These are phyloP conservation scores for Artibeus lituratus DNA, from an alignment of 2,797 vertebrate species.

Conservation along the genomic window DNA sequence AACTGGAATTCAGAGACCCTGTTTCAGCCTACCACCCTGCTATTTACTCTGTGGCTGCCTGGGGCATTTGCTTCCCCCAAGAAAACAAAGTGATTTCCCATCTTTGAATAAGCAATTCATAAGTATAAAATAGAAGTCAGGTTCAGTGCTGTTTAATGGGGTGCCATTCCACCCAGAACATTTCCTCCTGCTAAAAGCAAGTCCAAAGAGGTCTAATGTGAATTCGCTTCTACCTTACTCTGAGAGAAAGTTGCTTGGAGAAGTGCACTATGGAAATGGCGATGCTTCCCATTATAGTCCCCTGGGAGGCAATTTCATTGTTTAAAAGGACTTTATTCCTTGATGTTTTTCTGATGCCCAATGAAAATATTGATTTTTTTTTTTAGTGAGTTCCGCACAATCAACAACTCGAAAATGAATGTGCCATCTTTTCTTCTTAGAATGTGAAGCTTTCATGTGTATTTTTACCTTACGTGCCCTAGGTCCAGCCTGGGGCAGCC, in stretches of 20 bases:
- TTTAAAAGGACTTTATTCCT: slow-evolving; percentile 30
- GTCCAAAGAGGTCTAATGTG: background rate
- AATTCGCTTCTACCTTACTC: background rate
- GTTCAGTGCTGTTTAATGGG: background rate
- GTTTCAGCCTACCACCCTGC: background rate
- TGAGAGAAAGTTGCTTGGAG: background rate
- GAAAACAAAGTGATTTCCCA: background rate
- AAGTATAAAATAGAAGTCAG: slow-evolving; percentile 4
- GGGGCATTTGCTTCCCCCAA: background rate
- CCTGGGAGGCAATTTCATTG: background rate
- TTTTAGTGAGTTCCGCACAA: background rate
- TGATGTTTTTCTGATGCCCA: background rate
- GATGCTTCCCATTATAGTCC: background rate
- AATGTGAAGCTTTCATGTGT: background rate
- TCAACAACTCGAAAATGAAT: background rate
- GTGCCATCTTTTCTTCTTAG: background rate
- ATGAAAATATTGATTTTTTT: background rate
- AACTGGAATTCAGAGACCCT: background rate
- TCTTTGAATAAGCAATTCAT: background rate
- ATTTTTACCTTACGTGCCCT: background rate
- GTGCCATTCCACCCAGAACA: background rate
- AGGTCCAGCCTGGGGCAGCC: background rate
- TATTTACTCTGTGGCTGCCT: background rate
- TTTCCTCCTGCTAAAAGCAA: background rate
- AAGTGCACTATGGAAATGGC: background rate